phyloP scores from a whole-genome alignment of 1,140 invertebrate species.

The Drosophila seguyi region DNA sequence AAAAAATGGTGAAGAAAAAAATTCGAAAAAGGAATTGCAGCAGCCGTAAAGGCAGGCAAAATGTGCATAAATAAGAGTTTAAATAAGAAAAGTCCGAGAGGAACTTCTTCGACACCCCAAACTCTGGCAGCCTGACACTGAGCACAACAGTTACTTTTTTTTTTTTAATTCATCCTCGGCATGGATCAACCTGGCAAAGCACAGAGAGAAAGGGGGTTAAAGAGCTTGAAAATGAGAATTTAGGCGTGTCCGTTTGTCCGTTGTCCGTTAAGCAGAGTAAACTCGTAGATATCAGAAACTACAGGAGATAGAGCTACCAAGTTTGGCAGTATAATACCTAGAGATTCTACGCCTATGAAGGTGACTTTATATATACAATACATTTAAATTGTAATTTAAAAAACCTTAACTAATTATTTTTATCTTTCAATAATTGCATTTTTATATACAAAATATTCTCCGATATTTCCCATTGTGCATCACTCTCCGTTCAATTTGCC shows the following conservation, averaged over 20 bases:
- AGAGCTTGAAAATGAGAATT: not conserved
- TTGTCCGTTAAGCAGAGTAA: not conserved
- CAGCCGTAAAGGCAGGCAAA: slow-evolving; percentile 16
- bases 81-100: slow-evolving; percentile 63
- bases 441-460: too few species aligned
- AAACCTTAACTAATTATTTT: too few species aligned
- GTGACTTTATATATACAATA: too few species aligned
- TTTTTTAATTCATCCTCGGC: slow-evolving; percentile 40
- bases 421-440: too few species aligned
- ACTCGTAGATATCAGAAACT: not conserved
- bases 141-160: slow-evolving; percentile 78
- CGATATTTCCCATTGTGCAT: too few species aligned
- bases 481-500: too few species aligned
- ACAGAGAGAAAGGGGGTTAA: not conserved
- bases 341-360: too few species aligned
- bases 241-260: not conserved
- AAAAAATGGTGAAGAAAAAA: slow-evolving; percentile 44
- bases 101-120: slow-evolving; percentile 65
- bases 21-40: slow-evolving; percentile 4
- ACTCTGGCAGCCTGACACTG: slow-evolving; percentile 36
- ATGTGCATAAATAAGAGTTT: slow-evolving; percentile 78
- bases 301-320: not conserved
- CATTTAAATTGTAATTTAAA: too few species aligned
- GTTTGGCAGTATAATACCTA: too few species aligned
- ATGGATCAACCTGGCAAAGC: slow-evolving; percentile 15